phyloP scores from a whole-genome alignment of 2,113 vertebrate species.

The Aplodontia rufa region DNA sequence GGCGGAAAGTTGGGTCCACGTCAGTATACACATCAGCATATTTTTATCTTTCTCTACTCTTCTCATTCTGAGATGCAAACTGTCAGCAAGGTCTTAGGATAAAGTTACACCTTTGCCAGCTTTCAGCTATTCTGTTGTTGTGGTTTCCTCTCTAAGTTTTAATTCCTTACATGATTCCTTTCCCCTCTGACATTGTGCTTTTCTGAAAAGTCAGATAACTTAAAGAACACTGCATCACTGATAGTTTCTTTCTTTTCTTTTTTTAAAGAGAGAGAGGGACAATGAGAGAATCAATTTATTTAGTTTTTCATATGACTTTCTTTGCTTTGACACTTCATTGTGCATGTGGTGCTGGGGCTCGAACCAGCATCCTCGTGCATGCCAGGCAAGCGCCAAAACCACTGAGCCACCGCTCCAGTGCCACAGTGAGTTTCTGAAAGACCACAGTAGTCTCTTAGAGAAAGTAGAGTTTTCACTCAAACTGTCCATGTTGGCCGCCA shows the following conservation, averaged over 20 bases:
- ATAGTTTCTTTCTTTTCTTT: too few relatives aligned
- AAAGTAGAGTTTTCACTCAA: not conserved
- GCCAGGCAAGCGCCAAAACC: too few relatives aligned
- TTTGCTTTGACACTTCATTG: too few relatives aligned
- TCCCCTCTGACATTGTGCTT: not conserved
- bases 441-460: not conserved
- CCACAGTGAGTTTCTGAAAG: too few relatives aligned
- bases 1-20: not conserved
- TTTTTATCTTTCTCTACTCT: not conserved
- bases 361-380: too few relatives aligned
- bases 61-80: not conserved
- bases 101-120: not conserved
- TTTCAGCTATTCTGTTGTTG: not conserved
- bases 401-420: too few relatives aligned
- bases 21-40: not conserved
- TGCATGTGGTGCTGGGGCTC: too few relatives aligned
- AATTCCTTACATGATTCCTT: not conserved
- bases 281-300: too few relatives aligned
- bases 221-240: not conserved
- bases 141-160: not conserved
- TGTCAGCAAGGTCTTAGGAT: not conserved
- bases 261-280: too few relatives aligned
- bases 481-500: not conserved
- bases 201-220: not conserved
- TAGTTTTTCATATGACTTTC: too few relatives aligned